A percentile compares a stretch with the other conserved stretches of the same genome.
phyloP scores from a whole-genome alignment of 2,888 invertebrate species.

The Tachina grossa region DNA sequence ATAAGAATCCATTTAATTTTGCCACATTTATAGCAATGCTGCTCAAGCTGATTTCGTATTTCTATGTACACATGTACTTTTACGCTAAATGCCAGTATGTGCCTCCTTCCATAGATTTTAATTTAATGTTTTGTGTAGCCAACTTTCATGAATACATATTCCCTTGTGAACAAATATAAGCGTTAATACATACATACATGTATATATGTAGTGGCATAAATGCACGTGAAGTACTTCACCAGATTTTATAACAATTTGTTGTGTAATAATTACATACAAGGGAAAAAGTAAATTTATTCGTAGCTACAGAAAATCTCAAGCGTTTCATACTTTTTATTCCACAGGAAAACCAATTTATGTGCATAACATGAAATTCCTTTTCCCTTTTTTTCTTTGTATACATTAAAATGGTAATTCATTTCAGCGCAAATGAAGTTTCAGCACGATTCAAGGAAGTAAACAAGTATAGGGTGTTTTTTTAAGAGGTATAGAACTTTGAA shows the following conservation, averaged over 20 bases:
- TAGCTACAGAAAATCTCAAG: not conserved
- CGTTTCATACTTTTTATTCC: not conserved
- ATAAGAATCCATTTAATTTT: too few relatives aligned
- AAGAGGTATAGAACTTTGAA: too few relatives aligned
- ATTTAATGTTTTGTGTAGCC: conserved; percentile 13
- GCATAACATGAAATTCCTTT: conserved; percentile 28
- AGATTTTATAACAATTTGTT: conserved; percentile 31
- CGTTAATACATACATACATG: not conserved
- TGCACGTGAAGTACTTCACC: not conserved
- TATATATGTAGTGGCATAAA: not conserved
- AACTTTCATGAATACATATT: conserved; percentile 14
- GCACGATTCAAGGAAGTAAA: not conserved
- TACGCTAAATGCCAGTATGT: not conserved
- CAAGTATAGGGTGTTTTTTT: too few relatives aligned
- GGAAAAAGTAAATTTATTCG: not conserved
- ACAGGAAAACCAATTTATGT: conserved; percentile 21
- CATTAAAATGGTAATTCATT: conserved; percentile 29
- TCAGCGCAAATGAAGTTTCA: conserved; percentile 1
- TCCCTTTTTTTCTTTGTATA: conserved; percentile 1
- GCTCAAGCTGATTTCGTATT: too few relatives aligned
- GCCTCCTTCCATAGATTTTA: not conserved
- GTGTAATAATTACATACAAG: conserved; percentile 29
- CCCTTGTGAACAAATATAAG: not conserved
- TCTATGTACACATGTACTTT: not conserved
- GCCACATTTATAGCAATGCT: too few relatives aligned